These are phyloP conservation scores for Meriones unguiculatus DNA, from an alignment of 2,113 vertebrate genomes.

Conservation along the genomic window DNA sequence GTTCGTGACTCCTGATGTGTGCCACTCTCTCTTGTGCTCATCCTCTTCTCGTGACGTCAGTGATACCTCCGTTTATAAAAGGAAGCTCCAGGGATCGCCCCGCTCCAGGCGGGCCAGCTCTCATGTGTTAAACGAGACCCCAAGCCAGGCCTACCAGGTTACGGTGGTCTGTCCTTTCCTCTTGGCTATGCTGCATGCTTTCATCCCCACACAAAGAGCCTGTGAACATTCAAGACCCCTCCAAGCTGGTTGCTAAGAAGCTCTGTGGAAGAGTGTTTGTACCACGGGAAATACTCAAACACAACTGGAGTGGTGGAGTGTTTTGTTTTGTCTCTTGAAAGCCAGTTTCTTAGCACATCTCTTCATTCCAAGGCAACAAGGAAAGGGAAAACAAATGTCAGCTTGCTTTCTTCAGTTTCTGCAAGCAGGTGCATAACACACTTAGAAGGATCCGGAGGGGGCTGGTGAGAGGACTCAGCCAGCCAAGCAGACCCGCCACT, in stretches of 20 bases:
- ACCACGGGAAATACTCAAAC: background rate
- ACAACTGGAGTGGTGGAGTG: too few species aligned
- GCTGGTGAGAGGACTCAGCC: background rate
- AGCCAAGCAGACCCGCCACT: background rate
- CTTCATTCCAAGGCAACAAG: background rate
- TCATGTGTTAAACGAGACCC: background rate
- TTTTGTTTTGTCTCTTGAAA: constrained; percentile 23
- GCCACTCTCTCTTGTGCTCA: background rate
- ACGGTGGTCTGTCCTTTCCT: background rate
- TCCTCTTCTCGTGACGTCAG: background rate
- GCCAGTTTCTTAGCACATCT: background rate
- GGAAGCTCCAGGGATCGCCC: background rate
- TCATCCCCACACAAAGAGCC: background rate
- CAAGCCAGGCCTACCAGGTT: background rate
- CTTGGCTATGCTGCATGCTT: background rate
- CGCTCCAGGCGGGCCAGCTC: background rate
- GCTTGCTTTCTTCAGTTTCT: constrained; percentile 34
- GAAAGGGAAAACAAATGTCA: background rate
- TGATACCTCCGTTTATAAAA: background rate
- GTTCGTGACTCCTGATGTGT: background rate
- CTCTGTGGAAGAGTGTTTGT: background rate
- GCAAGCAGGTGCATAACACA: background rate
- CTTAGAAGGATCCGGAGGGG: background rate
- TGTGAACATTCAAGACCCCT: background rate
- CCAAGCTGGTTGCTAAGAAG: background rate